Percentiles rank a stretch among this genome's conserved stretches.
phyloP scores from a whole-genome alignment of 2,888 invertebrate species.

The Frankliniella intonsa region DNA sequence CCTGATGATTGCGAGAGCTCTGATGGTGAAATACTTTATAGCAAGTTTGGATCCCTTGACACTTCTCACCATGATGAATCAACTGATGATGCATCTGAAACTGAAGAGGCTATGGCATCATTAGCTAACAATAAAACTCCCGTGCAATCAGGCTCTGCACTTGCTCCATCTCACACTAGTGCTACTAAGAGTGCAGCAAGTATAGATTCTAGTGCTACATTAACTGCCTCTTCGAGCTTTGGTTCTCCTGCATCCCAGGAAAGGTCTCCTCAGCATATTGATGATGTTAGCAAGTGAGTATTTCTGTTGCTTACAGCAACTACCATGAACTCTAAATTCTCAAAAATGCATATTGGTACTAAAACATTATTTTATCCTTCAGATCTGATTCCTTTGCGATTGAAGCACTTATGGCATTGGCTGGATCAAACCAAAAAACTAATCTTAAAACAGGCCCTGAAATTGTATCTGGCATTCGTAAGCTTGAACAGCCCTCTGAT shows the following conservation, averaged over 20 bases:
- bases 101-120: background rate
- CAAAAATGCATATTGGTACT: no score
- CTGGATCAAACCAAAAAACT: constrained; percentile 34
- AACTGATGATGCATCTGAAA: background rate
- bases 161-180: background rate
- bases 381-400: constrained; percentile 39
- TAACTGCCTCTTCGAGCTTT: background rate
- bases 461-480: background rate
- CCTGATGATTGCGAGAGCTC: constrained; percentile 34
- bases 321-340: background rate
- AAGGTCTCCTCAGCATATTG: background rate
- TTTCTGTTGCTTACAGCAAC: background rate
- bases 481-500: background rate
- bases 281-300: background rate
- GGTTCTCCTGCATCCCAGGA: background rate
- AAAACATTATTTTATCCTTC: background rate
- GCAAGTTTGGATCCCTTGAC: background rate
- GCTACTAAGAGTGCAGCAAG: constrained; percentile 9
- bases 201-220: background rate
- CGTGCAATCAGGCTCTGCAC: background rate
- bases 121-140: background rate
- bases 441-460: background rate
- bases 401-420: constrained; percentile 45
- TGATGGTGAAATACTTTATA: background rate
- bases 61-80: background rate